Base-by-base conservation (phyloP, 1,140 invertebrate genomes). In the Bombus turneri region DNA sequence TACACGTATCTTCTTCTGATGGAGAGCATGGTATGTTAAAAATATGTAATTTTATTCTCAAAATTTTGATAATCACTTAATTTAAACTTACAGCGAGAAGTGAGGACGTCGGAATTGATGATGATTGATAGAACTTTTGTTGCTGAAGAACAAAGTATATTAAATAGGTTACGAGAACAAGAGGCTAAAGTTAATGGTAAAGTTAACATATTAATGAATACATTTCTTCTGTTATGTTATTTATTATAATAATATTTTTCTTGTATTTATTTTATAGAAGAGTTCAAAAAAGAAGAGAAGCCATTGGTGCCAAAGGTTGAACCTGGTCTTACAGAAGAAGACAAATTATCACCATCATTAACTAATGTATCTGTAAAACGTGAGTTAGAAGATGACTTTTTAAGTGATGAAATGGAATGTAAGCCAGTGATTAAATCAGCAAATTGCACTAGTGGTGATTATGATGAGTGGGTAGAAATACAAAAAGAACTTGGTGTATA, bases 1-100 rank as follows among this genome's bases (percentile, higher is more conserved):
- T 98, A 98, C 93, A 96, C 97, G 74, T 96, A 96, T 92, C 95
- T 98, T 28, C 93, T 98, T n/a, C 93, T 98, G 72, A 97, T 98
- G 94, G 98, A 98, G 89, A 98, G 97, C 90, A 98, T 97, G 96
- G 98, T 98, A 90, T 41, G 62, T 89, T 73, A 73, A 57, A 31
- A 72, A 73, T 81, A 47, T 79, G 39, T 22, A 22, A 71, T 53
- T 25, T n/a, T 10, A 6, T 22, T 53, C 47, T 75, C 59, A 64
- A 3, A 84, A 34, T 66, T 13, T 28, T 76, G 34, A 34, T 59
- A 41, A 18, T 28, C 57, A 78, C 62, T 59, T 59, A n/a, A 83
- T 83, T 81, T 31, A 25, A 81, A 92, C 68, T 94, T 95, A 71
- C 93, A 97, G 97, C 95, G 96, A 74, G 96, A 97, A 93, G 96